Conservation (phyloP, 1,140 invertebrate genomes). For the Bicyclus anynana region DNA sequence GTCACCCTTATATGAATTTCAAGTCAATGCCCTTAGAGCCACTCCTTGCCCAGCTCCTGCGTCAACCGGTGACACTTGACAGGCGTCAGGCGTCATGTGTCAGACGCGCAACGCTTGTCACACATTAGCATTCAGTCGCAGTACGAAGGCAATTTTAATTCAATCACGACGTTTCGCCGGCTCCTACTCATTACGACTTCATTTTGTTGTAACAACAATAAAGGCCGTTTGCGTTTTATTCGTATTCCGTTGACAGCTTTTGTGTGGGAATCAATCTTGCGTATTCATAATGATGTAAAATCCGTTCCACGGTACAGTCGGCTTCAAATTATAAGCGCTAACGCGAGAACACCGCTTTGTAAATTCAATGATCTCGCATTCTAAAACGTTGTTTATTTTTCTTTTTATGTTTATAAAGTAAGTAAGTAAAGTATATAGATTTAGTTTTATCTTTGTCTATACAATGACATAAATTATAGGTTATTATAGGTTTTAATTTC, state of each 20-base stretch:
- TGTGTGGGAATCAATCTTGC: conserved; percentile 69
- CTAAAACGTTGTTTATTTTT: too few species aligned
- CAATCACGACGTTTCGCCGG: conserved; percentile 58
- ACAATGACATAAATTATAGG: too few species aligned
- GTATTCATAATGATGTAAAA: conserved; percentile 63
- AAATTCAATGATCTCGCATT: too few species aligned
- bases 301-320: conserved; percentile 53
- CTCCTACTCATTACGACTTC: conserved; percentile 70
- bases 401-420: too few species aligned
- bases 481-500: too few species aligned
- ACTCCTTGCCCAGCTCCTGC: conserved; percentile 7
- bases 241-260: conserved; percentile 58
- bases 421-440: too few species aligned
- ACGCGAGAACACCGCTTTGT: too few species aligned
- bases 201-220: conserved; percentile 75
- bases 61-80: conserved; percentile 15
- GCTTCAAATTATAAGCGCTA: background rate
- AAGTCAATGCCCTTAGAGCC: background rate
- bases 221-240: conserved; percentile 56
- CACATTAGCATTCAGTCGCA: conserved; percentile 49
- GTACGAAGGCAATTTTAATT: conserved; percentile 70
- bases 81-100: conserved; percentile 51
- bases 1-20: background rate
- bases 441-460: too few species aligned
- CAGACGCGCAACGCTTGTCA: conserved; percentile 68